A percentile compares a stretch with the other conserved stretches of the same genome.
phyloP scores from a whole-genome alignment of 2,113 vertebrate species.

The Sapajus apella region DNA sequence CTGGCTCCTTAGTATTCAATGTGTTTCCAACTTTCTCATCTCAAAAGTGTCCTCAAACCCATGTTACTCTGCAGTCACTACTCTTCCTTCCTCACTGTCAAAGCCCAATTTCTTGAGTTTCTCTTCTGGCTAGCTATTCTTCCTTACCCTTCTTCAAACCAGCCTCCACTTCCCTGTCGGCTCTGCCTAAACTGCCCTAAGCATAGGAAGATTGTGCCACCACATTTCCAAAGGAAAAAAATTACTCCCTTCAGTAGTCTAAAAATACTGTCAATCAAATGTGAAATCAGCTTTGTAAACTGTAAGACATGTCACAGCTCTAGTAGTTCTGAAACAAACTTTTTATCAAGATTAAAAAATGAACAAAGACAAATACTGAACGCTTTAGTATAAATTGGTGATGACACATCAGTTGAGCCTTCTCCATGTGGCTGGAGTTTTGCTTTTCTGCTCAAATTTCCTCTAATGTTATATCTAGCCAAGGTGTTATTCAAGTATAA shows the following conservation, averaged over 20 bases:
- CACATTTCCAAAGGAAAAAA: not conserved
- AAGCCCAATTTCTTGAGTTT: not conserved
- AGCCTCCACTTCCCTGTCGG: not conserved
- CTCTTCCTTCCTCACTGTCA: not conserved
- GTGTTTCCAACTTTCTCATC: not conserved
- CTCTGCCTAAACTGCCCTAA: not conserved
- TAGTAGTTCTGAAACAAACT: not conserved
- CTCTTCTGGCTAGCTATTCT: not conserved
- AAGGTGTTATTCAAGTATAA: not conserved
- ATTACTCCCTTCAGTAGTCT: not conserved
- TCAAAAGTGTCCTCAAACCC: not conserved
- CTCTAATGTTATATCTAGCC: conserved; percentile 2
- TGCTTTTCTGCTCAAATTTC: not conserved
- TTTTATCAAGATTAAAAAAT: not conserved
- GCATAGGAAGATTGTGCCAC: not conserved
- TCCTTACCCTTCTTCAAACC: not conserved
- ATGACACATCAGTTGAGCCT: not conserved
- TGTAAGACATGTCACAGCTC: not conserved
- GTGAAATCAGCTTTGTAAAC: not conserved
- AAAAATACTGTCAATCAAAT: not conserved
- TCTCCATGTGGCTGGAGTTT: not conserved
- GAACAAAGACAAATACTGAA: not conserved
- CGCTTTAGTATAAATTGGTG: not conserved
- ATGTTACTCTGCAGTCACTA: not conserved
- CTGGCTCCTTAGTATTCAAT: not conserved